Conservation (phyloP, 2,888 invertebrate genomes). For the Sarcophaga caerulescens region DNA sequence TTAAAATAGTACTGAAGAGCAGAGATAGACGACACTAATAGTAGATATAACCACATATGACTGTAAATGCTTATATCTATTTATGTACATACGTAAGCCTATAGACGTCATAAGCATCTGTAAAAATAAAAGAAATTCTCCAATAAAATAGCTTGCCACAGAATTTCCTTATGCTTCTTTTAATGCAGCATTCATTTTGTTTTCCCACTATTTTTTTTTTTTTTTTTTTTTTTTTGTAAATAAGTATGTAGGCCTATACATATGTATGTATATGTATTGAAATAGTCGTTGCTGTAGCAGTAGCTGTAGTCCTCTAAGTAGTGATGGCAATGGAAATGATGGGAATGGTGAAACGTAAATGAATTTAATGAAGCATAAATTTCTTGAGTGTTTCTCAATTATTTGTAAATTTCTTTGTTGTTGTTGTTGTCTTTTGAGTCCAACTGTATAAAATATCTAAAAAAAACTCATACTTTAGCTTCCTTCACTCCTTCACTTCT, state of each 20-base stretch:
- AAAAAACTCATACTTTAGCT: background rate
- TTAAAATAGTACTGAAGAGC: too few relatives aligned
- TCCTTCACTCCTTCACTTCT: too few relatives aligned
- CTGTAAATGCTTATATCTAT: background rate
- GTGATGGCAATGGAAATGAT: background rate
- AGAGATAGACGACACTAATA: too few relatives aligned
- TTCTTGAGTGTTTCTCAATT: conserved; percentile 63
- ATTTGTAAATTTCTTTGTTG: conserved; percentile 35
- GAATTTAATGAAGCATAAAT: conserved; percentile 63
- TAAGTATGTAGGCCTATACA: background rate
- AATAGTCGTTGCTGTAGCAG: too few relatives aligned
- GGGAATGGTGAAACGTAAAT: conserved; percentile 44
- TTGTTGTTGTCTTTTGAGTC: background rate
- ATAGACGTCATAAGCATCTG: background rate
- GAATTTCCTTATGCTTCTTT: background rate
- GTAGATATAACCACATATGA: too few relatives aligned
- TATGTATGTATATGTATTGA: too few relatives aligned
- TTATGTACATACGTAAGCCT: background rate
- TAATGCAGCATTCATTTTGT: background rate
- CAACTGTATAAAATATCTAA: background rate
- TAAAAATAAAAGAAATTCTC: background rate
- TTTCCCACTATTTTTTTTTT: too few relatives aligned
- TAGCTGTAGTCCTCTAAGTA: background rate
- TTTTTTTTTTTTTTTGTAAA: too few relatives aligned
- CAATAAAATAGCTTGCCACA: background rate